Conservation (phyloP, 2,113 vertebrate species). For the Menidia beryllina region DNA sequence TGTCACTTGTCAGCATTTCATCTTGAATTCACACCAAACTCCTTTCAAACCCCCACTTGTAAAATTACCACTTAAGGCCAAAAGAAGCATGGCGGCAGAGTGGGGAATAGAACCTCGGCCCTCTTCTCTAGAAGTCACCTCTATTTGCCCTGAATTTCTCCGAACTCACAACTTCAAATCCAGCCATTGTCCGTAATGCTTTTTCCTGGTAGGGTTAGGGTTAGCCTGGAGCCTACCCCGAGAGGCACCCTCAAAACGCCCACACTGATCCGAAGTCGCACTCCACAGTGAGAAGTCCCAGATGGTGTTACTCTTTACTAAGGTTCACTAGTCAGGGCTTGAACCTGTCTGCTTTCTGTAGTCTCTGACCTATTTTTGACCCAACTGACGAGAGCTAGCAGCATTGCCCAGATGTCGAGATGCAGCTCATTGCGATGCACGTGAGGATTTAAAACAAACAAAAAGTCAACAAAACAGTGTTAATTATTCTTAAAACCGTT, state of each 20-base stretch:
- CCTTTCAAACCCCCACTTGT: not conserved
- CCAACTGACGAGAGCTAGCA: no score
- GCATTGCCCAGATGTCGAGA: no score
- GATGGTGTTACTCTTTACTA: conserved; percentile 7
- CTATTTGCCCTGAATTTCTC: not conserved
- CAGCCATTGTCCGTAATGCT: no score
- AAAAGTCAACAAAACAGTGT: no score
- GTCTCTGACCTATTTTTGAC: not conserved
- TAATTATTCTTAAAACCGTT: no score
- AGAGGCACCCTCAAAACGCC: no score
- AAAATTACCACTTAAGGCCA: not conserved
- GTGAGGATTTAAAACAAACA: no score
- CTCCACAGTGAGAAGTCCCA: conserved; percentile 52
- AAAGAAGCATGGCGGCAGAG: not conserved
- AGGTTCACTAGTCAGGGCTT: not conserved
- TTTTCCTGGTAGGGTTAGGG: no score
- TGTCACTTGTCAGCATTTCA: not conserved
- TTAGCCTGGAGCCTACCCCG: no score
- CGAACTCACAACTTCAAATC: conserved; percentile 30
- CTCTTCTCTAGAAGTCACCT: conserved; percentile 13
- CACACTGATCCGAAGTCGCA: conserved; percentile 44
- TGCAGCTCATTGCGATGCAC: no score
- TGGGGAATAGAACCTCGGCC: conserved; percentile 18
- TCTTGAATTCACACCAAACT: conserved; percentile 35
- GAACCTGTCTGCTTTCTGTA: not conserved